A percentile compares a stretch with the other conserved stretches of the same genome.
phyloP scores from a whole-genome alignment of 2,888 invertebrate species.

The Chrysotoxum bicinctum region DNA sequence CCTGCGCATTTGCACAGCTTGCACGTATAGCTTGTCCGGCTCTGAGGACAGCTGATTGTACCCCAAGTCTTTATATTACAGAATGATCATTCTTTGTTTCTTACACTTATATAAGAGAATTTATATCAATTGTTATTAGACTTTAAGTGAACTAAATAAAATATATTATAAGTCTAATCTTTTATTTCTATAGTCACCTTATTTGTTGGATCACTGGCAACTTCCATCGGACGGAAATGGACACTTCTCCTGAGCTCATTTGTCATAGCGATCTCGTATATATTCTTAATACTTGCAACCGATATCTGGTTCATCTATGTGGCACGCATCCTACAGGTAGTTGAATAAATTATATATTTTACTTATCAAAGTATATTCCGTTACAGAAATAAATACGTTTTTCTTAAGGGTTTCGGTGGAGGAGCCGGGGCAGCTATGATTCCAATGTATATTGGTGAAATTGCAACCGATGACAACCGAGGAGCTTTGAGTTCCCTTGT shows the following conservation, averaged over 20 bases:
- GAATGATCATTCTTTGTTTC: too few relatives aligned
- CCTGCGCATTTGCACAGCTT: too few relatives aligned
- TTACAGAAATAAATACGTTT: background rate
- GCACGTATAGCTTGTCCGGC: too few relatives aligned
- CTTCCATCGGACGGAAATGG: slow-evolving; percentile 87
- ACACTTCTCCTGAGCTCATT: slow-evolving; percentile 85
- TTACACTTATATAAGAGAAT: too few relatives aligned
- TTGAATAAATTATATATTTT: background rate
- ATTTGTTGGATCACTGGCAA: slow-evolving; percentile 85
- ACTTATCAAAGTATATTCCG: background rate
- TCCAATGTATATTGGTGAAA: slow-evolving; percentile 94
- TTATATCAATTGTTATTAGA: too few relatives aligned
- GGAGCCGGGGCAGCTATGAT: slow-evolving; percentile 87
- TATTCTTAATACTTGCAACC: slow-evolving; percentile 85
- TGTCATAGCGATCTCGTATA: slow-evolving; percentile 87
- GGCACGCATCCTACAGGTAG: slow-evolving; percentile 78
- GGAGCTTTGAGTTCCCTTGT: slow-evolving; percentile 92
- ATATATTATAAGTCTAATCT: too few relatives aligned
- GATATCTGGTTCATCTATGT: slow-evolving; percentile 84
- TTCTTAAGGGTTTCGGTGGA: slow-evolving; percentile 84
- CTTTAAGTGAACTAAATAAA: too few relatives aligned
- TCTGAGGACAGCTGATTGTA: too few relatives aligned
- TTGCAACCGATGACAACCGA: slow-evolving; percentile 89
- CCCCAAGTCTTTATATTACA: too few relatives aligned
- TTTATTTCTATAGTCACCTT: slow-evolving; percentile 84